A percentile compares a stretch with the other conserved stretches of the same genome.
phyloP scores from a whole-genome alignment of 2,113 vertebrate genomes.

The Neotoma lepida region DNA sequence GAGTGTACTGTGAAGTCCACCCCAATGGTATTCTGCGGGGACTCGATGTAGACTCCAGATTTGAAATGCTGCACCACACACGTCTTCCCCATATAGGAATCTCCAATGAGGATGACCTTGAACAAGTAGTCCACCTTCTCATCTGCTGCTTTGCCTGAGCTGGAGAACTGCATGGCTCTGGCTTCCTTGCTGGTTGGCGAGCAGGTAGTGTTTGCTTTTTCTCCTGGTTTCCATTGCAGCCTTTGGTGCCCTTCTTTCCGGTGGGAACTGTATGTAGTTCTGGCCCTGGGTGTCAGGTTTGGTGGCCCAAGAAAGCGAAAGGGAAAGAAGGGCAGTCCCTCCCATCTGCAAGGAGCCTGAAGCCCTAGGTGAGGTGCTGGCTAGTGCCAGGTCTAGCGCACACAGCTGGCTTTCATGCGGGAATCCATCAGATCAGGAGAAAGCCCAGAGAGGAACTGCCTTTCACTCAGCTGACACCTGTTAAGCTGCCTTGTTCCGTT shows the following conservation, averaged over 20 bases:
- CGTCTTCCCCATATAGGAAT: conserved; percentile 97
- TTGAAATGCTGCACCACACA: conserved; percentile 96
- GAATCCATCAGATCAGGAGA: neutral
- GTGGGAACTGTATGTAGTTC: conserved; percentile 89
- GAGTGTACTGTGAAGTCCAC: conserved; percentile 97
- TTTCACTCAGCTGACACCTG: fast-evolving
- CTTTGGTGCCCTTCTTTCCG: conserved; percentile 84
- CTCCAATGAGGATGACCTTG: conserved; percentile 96
- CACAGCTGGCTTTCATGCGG: neutral
- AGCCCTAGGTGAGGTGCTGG: neutral
- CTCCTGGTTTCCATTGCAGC: conserved; percentile 80
- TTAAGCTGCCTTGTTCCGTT: neutral
- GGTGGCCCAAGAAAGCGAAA: conserved; percentile 75
- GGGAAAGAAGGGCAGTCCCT: conserved; percentile 13
- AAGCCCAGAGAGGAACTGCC: fast-evolving
- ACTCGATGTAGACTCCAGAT: conserved; percentile 91
- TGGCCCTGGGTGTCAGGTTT: conserved; percentile 36
- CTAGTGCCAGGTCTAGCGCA: fast-evolving
- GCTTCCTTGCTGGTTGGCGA: conserved; percentile 72
- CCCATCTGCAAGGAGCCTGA: neutral
- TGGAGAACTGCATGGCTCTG: conserved; percentile 86
- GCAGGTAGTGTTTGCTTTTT: conserved; percentile 77
- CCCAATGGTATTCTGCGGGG: conserved; percentile 96
- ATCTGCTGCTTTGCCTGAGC: conserved; percentile 80
- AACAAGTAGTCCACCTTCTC: conserved; percentile 95